phyloP scores from a whole-genome alignment of 1,140 invertebrate genomes.

The Gonioctena quinquepunctata region DNA sequence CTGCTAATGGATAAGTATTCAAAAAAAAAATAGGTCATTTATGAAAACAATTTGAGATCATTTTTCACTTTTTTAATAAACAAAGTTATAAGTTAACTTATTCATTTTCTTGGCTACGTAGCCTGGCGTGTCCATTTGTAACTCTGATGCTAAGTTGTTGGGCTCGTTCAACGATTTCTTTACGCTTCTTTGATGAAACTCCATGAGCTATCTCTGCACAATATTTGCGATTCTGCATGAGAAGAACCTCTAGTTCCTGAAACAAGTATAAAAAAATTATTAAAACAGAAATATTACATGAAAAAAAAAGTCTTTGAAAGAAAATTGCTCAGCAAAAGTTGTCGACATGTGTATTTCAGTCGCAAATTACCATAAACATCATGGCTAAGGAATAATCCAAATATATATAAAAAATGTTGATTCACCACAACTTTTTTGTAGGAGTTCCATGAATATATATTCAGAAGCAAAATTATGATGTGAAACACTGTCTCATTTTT shows the following conservation, averaged over 20 bases:
- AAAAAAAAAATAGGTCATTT: background rate
- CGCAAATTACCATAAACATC: constrained; percentile 55
- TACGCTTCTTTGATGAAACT: constrained; percentile 95
- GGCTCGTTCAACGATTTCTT: constrained; percentile 93
- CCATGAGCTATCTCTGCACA: constrained; percentile 97
- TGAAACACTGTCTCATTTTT: too few relatives aligned
- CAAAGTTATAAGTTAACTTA: constrained; percentile 63
- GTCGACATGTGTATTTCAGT: constrained; percentile 46
- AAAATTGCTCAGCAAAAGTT: constrained; percentile 35
- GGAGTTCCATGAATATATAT: too few relatives aligned
- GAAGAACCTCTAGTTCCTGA: constrained; percentile 95
- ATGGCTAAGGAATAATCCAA: constrained; percentile 29
- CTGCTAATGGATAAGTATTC: background rate
- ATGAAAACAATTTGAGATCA: background rate
- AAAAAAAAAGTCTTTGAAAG: background rate
- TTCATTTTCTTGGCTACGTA: constrained; percentile 98
- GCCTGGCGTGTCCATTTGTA: constrained; percentile 93
- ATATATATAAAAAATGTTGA: too few relatives aligned
- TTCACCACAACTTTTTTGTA: too few relatives aligned
- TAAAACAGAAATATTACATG: background rate
- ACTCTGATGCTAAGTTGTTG: constrained; percentile 94
- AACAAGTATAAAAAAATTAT: constrained; percentile 43
- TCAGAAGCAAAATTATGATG: too few relatives aligned
- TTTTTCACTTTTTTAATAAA: constrained; percentile 15
- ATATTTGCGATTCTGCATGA: constrained; percentile 98